These are phyloP conservation scores for Typhlichthys subterraneus DNA, from an alignment of 2,797 vertebrate species.

Conservation along the genomic window DNA sequence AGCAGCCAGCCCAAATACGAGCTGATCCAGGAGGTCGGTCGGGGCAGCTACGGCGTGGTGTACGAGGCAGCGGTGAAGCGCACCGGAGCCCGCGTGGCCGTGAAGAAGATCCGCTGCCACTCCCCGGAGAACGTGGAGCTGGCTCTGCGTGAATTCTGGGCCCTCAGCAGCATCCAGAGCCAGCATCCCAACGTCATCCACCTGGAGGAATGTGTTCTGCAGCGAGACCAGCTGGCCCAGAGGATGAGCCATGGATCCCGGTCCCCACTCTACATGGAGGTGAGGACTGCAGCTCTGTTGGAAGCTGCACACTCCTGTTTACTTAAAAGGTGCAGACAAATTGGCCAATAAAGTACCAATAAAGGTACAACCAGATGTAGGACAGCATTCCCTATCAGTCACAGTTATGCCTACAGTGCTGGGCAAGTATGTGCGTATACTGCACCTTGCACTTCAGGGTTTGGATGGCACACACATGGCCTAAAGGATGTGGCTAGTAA, in stretches of 20 bases:
- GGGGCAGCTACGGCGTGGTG: conserved; percentile 96
- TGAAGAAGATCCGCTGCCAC: conserved; percentile 98
- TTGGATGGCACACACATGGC: too few relatives aligned
- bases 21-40: conserved; percentile 98
- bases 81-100: conserved; percentile 88
- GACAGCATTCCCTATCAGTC: too few relatives aligned
- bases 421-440: too few relatives aligned
- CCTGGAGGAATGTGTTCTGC: conserved; percentile 95
- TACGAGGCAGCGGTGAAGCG: conserved; percentile 93
- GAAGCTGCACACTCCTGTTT: too few relatives aligned
- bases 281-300: conserved; percentile 47
- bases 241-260: conserved; percentile 94
- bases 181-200: conserved; percentile 98
- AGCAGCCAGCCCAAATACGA: conserved; percentile 99
- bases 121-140: conserved; percentile 97
- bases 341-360: too few relatives aligned
- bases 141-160: conserved; percentile 96
- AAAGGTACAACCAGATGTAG: too few relatives aligned
- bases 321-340: too few relatives aligned
- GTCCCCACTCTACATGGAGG: conserved; percentile 94
- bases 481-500: too few relatives aligned
- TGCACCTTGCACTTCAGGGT: too few relatives aligned
- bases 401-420: too few relatives aligned
- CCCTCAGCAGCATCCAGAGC: conserved; percentile 97
- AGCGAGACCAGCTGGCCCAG: conserved; percentile 93